A percentile compares a stretch with the other conserved stretches of the same genome.
Evolutionary conservation across 2,113 vertebrate species (phyloP).

Genomic region (Sceloporus tristichus): DNA sequence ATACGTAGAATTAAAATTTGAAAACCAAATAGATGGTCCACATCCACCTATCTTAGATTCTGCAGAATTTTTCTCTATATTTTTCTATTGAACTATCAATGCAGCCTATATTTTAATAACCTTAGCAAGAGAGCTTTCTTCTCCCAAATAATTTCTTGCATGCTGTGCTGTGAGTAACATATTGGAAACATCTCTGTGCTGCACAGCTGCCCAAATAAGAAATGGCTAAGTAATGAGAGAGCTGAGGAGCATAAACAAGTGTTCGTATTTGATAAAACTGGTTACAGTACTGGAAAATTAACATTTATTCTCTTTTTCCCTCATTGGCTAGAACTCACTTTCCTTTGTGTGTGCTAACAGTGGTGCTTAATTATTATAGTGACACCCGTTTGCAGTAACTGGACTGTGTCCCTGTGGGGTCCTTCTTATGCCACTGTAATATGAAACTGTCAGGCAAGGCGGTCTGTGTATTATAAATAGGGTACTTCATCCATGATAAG

Average conservation of each 20-base stretch:
- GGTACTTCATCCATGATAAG: conserved; percentile 82
- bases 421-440: conserved; percentile 77
- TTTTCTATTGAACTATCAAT: conserved; percentile 12
- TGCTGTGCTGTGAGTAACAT: background rate
- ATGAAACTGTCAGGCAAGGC: conserved; percentile 81
- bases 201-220: background rate
- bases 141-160: conserved; percentile 29
- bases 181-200: background rate
- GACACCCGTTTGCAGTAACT: conserved; percentile 74
- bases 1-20: background rate
- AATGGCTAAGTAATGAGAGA: conserved; percentile 38
- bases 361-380: conserved; percentile 77
- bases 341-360: conserved; percentile 59
- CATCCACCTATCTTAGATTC: accelerated
- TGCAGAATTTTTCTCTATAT: accelerated
- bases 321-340: conserved; percentile 54
- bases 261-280: conserved; percentile 62
- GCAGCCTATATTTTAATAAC: background rate
- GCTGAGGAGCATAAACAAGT: conserved; percentile 28
- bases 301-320: conserved; percentile 63
- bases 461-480: conserved; percentile 80
- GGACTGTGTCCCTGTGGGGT: conserved; percentile 78
- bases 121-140: conserved; percentile 4
- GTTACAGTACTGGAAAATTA: conserved; percentile 67
- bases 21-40: background rate